Percentiles rank a stretch among this genome's conserved stretches.
phyloP scores from a whole-genome alignment of 2,113 vertebrate genomes.

The Brevimyrus niger region DNA sequence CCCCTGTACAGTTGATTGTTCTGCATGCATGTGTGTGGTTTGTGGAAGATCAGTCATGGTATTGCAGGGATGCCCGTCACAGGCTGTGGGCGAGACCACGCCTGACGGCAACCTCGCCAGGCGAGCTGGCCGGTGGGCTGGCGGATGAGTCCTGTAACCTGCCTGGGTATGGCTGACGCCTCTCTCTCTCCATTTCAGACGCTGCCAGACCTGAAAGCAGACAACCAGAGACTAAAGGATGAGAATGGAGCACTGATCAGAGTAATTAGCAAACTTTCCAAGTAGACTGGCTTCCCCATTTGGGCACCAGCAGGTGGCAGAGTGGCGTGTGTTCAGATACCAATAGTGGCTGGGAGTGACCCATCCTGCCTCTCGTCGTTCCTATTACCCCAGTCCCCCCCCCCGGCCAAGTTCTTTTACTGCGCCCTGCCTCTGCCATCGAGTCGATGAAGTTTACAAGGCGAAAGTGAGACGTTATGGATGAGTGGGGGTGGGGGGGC shows the following conservation, averaged over 20 bases:
- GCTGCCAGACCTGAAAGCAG: slow-evolving; percentile 98
- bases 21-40: neutral
- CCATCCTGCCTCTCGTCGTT: neutral
- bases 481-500: neutral
- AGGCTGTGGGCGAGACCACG: neutral
- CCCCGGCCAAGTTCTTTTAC: slow-evolving; percentile 55
- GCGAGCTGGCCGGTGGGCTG: neutral
- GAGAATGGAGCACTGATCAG: slow-evolving; percentile 95
- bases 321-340: slow-evolving; percentile 51
- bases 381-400: neutral
- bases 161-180: slow-evolving; percentile 12
- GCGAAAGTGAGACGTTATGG: slow-evolving; percentile 44
- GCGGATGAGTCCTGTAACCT: neutral
- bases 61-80: neutral
- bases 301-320: slow-evolving; percentile 70
- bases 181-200: slow-evolving; percentile 63
- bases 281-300: slow-evolving; percentile 55
- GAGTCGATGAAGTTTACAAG: slow-evolving; percentile 85
- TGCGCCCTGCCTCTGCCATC: slow-evolving; percentile 73
- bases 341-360: neutral
- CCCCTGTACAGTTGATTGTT: neutral
- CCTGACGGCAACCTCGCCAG: neutral
- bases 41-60: neutral
- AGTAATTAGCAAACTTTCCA: slow-evolving; percentile 94
- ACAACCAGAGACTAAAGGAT: slow-evolving; percentile 99